Evolutionary conservation across 2,113 vertebrate species (phyloP), one percentile per base, ranked within the genome.

Genomic region (Ciconia boyciana): DNA sequence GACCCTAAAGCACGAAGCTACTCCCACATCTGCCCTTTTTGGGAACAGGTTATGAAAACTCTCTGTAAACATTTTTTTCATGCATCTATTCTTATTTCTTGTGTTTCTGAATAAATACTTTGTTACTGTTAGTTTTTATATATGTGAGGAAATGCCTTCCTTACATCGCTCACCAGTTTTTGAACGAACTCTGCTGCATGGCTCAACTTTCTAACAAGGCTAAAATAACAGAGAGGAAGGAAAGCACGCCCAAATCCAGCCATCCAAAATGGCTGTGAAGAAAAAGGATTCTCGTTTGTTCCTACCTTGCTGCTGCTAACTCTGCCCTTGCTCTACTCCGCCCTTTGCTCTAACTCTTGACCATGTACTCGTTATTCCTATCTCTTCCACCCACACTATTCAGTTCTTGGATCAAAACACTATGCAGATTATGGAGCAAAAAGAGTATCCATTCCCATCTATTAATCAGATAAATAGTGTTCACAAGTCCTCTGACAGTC

Each of bases 191-290:
- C 32, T 76, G 25, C 22, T 72, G 39, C 32, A 43, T 5, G 13
- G 69, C 16, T 70, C 48, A 94, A 46, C 52, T 89, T 89, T 86
- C 68, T 79, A 78, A 66, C 43, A 54, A 81, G 39, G 16, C 70
- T 86, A 76, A 92, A 95, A 86, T 49, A 64, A 48, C 41, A 78
- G 19, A 81, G 20, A 74, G 8, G 55, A 78, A 90, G 48, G n/a
- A 71, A 89, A 83, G 41, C 41, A 80, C 18, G 74, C 39, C 9
- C 46, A 85, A 82, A 87, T 44, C 32, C 81, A 49, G 18, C 13
- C 41, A 77, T 11, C 8, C 70, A 44, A 75, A 91, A 78, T 3
- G 15, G 26, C 26, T 79, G 9, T 2, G 10, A 69, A 72, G 34
- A 75, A 81, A 87, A 91, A 58, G 51, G 8, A 28, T 57, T 74